Evolutionary conservation across 2,113 vertebrate species (phyloP), one percentile per base, ranked within the genome.

Genomic region (Microcebus tavaratra): DNA sequence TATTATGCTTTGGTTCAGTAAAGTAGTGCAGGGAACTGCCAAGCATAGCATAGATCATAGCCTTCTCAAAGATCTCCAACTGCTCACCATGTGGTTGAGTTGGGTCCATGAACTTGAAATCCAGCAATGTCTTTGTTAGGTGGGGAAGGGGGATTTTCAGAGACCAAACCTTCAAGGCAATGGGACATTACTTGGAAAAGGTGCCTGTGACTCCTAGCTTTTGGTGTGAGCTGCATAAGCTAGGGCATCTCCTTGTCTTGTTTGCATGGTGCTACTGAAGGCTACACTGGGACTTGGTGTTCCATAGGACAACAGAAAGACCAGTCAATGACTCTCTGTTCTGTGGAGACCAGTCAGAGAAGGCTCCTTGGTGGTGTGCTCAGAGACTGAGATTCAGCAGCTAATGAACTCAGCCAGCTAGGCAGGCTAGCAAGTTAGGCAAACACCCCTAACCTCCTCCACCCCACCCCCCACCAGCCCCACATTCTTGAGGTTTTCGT

Each of bases 401-500:
- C 84, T 85, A 78, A 31, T 15, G 29, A 73, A 92, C 27, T 75
- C 48, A 93, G 82, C 91, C 59, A 81, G 83, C 76, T 92, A 68
- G 68, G 78, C 53, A 31, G 36, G 67, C 85, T 85, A 48, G 86
- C 89, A 39, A 86, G 88, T 65, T 94, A 61, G 68, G 79, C 48
- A 55, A 45, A 63, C 86, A 79, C 45, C 75, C 85, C 70, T 90
- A 76, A 67, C 93, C 78, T 95, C 85, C 72, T 67, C 81, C 25
- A n/a, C 48, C 59, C 80, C 86, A 72, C 72, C 72, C 90, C 39
- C 17, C 10, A 6, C 45, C 45, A 93, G 70, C 45, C 90, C 92
- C 79, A 96, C 94, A 94, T 97, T 97, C 96, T 96, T 97, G 92
- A 97, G 80, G 88, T 91, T 98, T 97, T 92, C 31, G 17, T 96